These are phyloP conservation scores for cattle (Bos taurus) DNA, from an alignment of 2,113 vertebrate species.

Conservation along the genomic window DNA sequence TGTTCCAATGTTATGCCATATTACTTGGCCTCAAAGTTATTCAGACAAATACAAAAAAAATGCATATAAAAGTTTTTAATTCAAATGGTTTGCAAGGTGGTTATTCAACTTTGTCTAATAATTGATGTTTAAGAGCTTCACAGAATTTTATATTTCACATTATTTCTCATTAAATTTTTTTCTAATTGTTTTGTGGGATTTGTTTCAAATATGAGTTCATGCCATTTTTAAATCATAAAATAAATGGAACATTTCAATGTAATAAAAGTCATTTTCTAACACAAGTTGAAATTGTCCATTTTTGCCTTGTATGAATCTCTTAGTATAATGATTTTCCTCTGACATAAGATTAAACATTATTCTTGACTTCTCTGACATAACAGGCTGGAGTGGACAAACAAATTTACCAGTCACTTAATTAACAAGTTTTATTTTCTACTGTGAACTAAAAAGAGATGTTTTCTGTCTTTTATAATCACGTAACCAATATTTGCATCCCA, in stretches of 20 bases:
- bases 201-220: slow-evolving; percentile 22
- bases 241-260: background rate
- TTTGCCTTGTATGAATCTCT: background rate
- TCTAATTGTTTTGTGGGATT: slow-evolving; percentile 6
- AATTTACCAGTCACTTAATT: background rate
- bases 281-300: slow-evolving; percentile 17
- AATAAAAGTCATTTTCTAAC: slow-evolving; percentile 35
- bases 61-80: background rate
- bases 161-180: slow-evolving; percentile 18
- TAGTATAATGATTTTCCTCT: background rate
- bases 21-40: background rate
- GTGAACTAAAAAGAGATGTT: background rate
- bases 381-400: background rate
- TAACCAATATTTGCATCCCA: background rate
- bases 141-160: background rate
- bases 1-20: background rate
- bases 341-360: background rate
- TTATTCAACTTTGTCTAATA: background rate
- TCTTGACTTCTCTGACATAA: background rate
- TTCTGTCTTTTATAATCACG: background rate
- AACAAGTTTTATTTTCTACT: background rate
- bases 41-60: background rate
- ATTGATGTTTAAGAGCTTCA: background rate
- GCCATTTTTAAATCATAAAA: slow-evolving; percentile 27
- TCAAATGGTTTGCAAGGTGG: background rate